Conservation (phyloP, 1,140 invertebrate species). For the Helicoverpa zea region DNA sequence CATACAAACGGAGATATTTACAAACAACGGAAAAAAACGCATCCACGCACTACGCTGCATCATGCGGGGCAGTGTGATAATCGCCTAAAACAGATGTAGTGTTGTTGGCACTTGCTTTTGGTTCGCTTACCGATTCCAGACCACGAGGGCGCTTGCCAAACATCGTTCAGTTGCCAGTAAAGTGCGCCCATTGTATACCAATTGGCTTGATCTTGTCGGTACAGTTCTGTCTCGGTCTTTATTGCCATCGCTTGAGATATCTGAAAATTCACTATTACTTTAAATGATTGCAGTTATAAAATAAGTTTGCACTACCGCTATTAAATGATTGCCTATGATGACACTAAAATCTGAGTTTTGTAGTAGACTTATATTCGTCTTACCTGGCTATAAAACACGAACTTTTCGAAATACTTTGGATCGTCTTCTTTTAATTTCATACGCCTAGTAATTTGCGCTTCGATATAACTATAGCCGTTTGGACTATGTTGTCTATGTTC, state of each 20-base stretch:
- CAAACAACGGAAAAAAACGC: no score
- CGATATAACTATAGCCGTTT: constrained; percentile 89
- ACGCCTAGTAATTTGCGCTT: constrained; percentile 87
- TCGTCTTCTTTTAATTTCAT: constrained; percentile 87
- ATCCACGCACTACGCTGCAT: no score
- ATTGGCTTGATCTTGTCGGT: constrained; percentile 90
- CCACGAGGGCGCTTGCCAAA: constrained; percentile 99
- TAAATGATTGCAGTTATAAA: no score
- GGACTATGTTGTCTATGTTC: constrained; percentile 94
- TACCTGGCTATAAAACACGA: constrained; percentile 93
- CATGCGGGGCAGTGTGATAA: neutral
- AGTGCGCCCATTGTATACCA: constrained; percentile 98
- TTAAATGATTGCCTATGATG: no score
- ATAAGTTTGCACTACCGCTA: no score
- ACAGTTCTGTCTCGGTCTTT: constrained; percentile 96
- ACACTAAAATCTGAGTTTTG: neutral
- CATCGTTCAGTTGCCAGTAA: constrained; percentile 99
- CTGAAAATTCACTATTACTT: constrained; percentile 80
- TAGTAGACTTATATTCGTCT: constrained; percentile 33
- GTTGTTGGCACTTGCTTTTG: neutral
- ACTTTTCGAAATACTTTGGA: constrained; percentile 86
- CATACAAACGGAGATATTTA: no score
- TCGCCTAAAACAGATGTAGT: neutral
- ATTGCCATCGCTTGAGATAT: constrained; percentile 95
- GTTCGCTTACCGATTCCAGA: constrained; percentile 92